Evolutionary conservation across 1,140 invertebrate genomes (phyloP).

Genomic region (Delia radicum): DNA sequence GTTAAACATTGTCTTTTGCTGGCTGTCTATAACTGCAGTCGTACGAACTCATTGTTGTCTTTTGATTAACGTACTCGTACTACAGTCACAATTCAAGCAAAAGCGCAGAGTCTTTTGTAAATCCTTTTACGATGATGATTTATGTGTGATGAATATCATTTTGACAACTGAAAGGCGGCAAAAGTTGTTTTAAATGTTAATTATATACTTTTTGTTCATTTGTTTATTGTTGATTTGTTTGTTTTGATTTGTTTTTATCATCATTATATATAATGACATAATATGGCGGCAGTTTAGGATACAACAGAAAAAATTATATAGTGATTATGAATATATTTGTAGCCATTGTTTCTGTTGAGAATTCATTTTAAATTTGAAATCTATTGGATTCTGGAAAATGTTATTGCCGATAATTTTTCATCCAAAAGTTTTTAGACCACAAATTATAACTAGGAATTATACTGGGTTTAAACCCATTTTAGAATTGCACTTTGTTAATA

Average conservation of each 20-base stretch:
- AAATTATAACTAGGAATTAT: too few relatives aligned
- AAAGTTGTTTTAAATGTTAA: slow-evolving; percentile 4
- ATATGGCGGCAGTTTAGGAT: not conserved
- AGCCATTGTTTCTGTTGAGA: not conserved
- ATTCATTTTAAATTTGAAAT: too few relatives aligned
- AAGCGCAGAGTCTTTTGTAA: slow-evolving; percentile 8
- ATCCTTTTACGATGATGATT: slow-evolving; percentile 19
- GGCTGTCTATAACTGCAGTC: too few relatives aligned
- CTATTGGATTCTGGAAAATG: too few relatives aligned
- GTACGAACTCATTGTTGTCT: not conserved
- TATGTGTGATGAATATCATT: slow-evolving; percentile 9
- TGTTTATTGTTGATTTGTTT: not conserved
- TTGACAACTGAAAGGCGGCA: slow-evolving; percentile 1
- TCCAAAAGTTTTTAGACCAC: too few relatives aligned
- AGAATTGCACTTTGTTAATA: too few relatives aligned
- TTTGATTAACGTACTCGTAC: too few relatives aligned
- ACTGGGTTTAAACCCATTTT: too few relatives aligned
- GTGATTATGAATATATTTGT: slow-evolving; percentile 4
- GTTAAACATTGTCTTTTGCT: too few relatives aligned
- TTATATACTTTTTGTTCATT: not conserved
- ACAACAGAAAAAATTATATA: not conserved
- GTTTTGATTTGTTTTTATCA: not conserved
- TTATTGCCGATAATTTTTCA: too few relatives aligned
- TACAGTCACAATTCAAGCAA: not conserved
- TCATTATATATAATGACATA: not conserved